These are phyloP conservation scores for Tachina lurida DNA, from an alignment of 2,888 invertebrate genomes.

Conservation along the genomic window DNA sequence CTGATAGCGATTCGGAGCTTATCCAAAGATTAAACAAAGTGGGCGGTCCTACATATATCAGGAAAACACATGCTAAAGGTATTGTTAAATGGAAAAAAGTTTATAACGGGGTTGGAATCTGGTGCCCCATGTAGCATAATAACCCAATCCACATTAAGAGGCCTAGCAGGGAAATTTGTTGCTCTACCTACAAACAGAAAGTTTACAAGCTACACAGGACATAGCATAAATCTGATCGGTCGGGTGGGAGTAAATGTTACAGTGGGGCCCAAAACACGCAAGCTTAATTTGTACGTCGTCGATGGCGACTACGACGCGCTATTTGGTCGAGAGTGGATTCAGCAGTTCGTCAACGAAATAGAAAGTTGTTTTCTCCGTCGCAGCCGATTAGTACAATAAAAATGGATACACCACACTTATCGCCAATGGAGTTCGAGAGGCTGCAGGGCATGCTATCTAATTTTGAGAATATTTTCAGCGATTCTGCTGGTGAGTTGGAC, in stretches of 20 bases:
- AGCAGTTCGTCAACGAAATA: too few species aligned
- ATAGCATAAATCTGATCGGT: slow-evolving; percentile 28
- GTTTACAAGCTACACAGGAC: slow-evolving; percentile 40
- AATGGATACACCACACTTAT: slow-evolving; percentile 23
- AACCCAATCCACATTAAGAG: slow-evolving; percentile 18
- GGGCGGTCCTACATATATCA: neutral
- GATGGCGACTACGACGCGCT: too few species aligned
- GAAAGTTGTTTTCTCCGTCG: too few species aligned
- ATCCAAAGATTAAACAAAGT: slow-evolving; percentile 18
- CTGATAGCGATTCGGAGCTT: neutral
- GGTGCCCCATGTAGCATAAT: slow-evolving; percentile 59
- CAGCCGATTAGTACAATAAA: slow-evolving; percentile 30
- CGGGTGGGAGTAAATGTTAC: slow-evolving; percentile 31
- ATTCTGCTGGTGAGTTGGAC: slow-evolving; percentile 29
- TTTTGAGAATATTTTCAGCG: neutral
- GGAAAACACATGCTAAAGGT: slow-evolving; percentile 15
- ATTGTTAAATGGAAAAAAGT: slow-evolving; percentile 32
- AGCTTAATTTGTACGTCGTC: too few species aligned
- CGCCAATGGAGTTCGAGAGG: neutral
- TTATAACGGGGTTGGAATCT: slow-evolving; percentile 37
- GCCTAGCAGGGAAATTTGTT: neutral
- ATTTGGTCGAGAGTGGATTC: too few species aligned
- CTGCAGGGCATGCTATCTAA: neutral
- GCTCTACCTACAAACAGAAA: slow-evolving; percentile 29
- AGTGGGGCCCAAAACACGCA: too few species aligned